phyloP scores from a whole-genome alignment of 35 echinoderm and acorn worm species.

The Strongylocentrotus purpuratus region DNA sequence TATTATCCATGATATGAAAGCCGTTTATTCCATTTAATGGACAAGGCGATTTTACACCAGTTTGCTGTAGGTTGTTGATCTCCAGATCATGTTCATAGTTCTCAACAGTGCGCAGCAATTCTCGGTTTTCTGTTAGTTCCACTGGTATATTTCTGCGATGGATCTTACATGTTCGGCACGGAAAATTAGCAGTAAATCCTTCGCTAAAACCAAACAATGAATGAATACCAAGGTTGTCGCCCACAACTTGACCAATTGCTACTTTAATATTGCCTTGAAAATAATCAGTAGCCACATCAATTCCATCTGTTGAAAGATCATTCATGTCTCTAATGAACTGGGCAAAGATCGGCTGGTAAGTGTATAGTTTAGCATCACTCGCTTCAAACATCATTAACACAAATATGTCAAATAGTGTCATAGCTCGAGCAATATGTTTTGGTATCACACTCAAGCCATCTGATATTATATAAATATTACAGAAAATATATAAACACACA shows the following conservation, averaged over 20 bases:
- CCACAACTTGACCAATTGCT: not conserved
- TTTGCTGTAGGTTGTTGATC: not conserved
- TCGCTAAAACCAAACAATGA: not conserved
- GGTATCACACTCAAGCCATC: too few species aligned
- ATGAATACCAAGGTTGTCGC: not conserved
- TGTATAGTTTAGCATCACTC: not conserved
- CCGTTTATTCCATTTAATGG: not conserved
- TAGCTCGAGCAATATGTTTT: too few species aligned
- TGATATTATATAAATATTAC: too few species aligned
- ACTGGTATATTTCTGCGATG: not conserved
- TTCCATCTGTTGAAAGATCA: not conserved
- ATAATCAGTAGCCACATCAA: not conserved
- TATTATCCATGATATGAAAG: slow-evolving; percentile 39
- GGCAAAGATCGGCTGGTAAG: not conserved
- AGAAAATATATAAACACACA: too few species aligned
- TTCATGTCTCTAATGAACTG: not conserved
- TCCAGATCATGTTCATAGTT: not conserved
- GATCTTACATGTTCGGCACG: not conserved
- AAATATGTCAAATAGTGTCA: too few species aligned
- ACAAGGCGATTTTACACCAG: not conserved
- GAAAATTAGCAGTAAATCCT: not conserved
- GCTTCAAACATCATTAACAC: not conserved
- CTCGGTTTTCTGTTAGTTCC: not conserved
- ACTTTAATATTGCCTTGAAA: not conserved
- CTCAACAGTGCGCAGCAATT: not conserved